Evolutionary conservation across 2,797 vertebrate genomes (phyloP), one percentile per base, ranked within the genome.

Genomic region (Sebastes minor): DNA sequence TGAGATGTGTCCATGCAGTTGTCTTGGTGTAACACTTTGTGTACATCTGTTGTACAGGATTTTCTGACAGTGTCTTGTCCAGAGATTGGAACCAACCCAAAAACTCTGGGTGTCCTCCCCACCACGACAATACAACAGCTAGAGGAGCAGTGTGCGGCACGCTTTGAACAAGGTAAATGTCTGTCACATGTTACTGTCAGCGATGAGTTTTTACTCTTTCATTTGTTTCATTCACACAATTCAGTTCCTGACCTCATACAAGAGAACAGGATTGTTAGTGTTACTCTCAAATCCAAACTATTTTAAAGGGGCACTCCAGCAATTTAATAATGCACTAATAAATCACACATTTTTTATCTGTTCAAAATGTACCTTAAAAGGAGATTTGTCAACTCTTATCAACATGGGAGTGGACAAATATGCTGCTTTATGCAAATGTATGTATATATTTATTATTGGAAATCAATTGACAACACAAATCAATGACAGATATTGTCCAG

Each of bases 61-160:
- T 99, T 99, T 88, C 97, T 99, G 91, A 98, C 95, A 2, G 94
- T 99, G 61, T 98, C 95, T 3, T 97, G 97, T 91, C 94, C 97
- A 84, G 96, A 97, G 76, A 90, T 95, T 0, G 95, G 96, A 35
- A 91, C 79, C 32, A 96, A 97, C 59, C 93, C 96, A 14, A 97
- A 96, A 93, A 99, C 98, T 0, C 93, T 99, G 80, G 97, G 97
- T 0, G 95, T 97, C 6, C 94, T 95, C 62, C 95, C 93, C 0
- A 95, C 94, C 38, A 98, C 96, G 6, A 96, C 89, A 0, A 90
- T 97, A 35, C 92, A 96, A 61, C 94, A 97, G 81, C 95, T 99
- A 60, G 88, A 94, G 6, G 93, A 93, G 8, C 97, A 98, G 83
- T 99, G 98, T 56, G 97, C 97, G 0, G 94, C 87, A n/a, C 92